Percentiles rank a stretch among this genome's conserved stretches.
phyloP scores from a whole-genome alignment of 2,888 invertebrate species.

The Pycnomerus fuliginosus region DNA sequence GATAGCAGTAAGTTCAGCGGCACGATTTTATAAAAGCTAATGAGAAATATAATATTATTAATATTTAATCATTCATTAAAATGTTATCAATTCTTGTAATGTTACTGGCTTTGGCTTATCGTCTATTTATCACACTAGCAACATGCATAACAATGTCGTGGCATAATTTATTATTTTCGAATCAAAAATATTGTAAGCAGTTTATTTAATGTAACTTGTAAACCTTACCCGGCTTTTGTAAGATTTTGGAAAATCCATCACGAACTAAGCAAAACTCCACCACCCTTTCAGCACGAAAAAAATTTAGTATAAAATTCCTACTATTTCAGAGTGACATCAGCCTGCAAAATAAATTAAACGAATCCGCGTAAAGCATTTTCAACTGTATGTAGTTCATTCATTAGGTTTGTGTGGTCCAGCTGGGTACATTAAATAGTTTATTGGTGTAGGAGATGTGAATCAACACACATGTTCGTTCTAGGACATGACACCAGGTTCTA shows the following conservation, averaged over 20 bases:
- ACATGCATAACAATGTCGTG: no score
- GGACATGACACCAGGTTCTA: no score
- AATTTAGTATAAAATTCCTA: background rate
- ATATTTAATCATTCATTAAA: no score
- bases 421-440: slow-evolving; percentile 33
- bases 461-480: slow-evolving; percentile 33
- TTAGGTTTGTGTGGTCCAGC: slow-evolving; percentile 21
- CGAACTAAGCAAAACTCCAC: slow-evolving; percentile 4
- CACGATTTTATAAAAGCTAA: no score
- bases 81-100: no score
- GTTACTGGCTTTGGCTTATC: no score
- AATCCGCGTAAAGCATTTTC: slow-evolving; percentile 28
- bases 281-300: background rate
- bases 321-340: slow-evolving; percentile 37
- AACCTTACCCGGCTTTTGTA: slow-evolving; percentile 28
- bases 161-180: no score
- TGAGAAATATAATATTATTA: no score
- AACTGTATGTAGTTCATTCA: slow-evolving; percentile 28
- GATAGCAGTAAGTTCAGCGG: no score
- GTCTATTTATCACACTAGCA: no score
- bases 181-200: no score
- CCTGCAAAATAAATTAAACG: slow-evolving; percentile 40
- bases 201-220: no score
- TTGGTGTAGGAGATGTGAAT: slow-evolving; percentile 44
- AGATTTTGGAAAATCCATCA: slow-evolving; percentile 26